These are phyloP conservation scores for Litoditis marina DNA, from an alignment of 2,888 invertebrate species.

Conservation along the genomic window DNA sequence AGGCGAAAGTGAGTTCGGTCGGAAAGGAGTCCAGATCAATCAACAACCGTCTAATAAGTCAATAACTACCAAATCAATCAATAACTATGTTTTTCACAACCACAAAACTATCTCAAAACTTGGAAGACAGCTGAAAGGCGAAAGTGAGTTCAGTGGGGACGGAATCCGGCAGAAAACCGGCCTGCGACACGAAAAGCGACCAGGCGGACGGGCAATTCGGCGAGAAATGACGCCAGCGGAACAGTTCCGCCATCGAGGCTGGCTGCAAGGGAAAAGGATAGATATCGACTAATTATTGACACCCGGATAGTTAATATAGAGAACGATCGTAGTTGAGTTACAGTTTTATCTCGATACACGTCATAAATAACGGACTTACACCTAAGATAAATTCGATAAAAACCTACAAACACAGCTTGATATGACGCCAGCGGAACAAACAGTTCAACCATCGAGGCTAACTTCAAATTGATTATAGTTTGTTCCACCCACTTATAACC, in stretches of 20 bases:
- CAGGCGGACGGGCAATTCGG: conserved; percentile 24
- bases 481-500: no score
- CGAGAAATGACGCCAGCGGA: conserved; percentile 45
- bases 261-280: conserved; percentile 22
- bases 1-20: conserved; percentile 3
- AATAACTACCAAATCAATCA: neutral
- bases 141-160: conserved; percentile 21
- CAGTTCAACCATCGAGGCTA: no score
- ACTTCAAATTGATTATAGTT: no score
- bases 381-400: no score
- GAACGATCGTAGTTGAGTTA: no score
- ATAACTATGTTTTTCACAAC: neutral
- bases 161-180: conserved; percentile 17
- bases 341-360: no score
- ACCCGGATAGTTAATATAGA: no score
- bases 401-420: no score
- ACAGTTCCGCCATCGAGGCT: conserved; percentile 42
- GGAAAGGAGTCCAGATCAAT: neutral
- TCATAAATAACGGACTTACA: no score
- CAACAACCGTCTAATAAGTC: neutral
- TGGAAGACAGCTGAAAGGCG: conserved; percentile 23
- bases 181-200: conserved; percentile 19
- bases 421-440: no score
- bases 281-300: no score
- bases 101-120: conserved; percentile 9